Base-by-base conservation (phyloP, 2,888 invertebrate species). In the Harpalus rufipes region DNA sequence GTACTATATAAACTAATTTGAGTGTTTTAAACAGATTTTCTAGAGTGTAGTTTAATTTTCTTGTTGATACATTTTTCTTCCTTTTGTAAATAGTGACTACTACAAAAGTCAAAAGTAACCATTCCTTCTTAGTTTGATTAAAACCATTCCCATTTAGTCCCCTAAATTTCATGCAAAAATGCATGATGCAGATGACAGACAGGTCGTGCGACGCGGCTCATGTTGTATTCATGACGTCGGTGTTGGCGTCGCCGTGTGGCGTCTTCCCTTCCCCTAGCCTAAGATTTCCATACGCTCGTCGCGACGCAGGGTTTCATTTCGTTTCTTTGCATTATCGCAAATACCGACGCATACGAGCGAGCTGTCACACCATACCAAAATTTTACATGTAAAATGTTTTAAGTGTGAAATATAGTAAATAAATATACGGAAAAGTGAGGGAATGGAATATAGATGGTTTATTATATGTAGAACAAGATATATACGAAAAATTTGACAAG, bases 141-240 rank as follows among this genome's bases (percentile, higher is more conserved):
- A 63, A 63, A 10, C 63, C 25, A 32, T 1, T 63, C 68, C 0
- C 39, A 68, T 25, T 68, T 63, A 63, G 39, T 7, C 68, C 12
- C 32, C 18, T 10, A 74, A 74, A 44, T 18, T 74, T 16, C 51
- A 74, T 74, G 51, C 74, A 74, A 21, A 61, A 61, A 18, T 81
- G 81, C 81, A 81, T 44, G 63, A 81, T 63, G 81, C 81, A 81
- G 81, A 81, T 81, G 68, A 81, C 65, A 81, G 68, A 81, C 81
- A 68, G 51, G 81, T 81, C 68, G 81, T 14, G 65, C 51, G 63
- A 12, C 41, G 39, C 65, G 68, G 16, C 65, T 68, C 68, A 65
- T 81, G 81, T 68, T 32, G 81, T 81, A 81, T 65, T 68, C 81
- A 81, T 68, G 68, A 68, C 68, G 25, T 21, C 21, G 51, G 41